Evolutionary conservation across 2,888 invertebrate species (phyloP).

Genomic region (Chymomyza amoena): DNA sequence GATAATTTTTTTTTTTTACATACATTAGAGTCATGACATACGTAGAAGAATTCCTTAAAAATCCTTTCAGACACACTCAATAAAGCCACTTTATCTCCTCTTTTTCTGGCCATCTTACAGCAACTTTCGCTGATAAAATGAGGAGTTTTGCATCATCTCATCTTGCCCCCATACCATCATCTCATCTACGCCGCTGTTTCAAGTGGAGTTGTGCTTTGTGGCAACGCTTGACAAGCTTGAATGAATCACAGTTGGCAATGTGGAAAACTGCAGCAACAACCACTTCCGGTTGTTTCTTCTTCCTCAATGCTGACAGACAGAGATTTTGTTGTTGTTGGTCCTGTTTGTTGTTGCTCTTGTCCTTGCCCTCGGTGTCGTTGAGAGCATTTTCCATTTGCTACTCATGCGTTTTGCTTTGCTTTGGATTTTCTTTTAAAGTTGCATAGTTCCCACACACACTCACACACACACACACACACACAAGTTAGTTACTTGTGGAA

Average conservation of each 20-base stretch:
- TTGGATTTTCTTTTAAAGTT: background rate
- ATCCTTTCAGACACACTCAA: too few species aligned
- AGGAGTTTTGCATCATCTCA: too few species aligned
- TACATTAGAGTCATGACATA: too few species aligned
- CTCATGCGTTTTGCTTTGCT: conserved; percentile 7
- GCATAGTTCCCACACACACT: background rate
- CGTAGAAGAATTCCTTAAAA: too few species aligned
- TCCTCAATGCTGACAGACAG: background rate
- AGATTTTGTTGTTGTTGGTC: background rate
- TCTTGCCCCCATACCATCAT: too few species aligned
- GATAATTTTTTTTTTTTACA: too few species aligned
- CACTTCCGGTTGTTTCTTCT: background rate
- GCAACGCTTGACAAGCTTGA: conserved; percentile 1
- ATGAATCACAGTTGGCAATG: conserved; percentile 2
- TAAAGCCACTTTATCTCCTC: too few species aligned
- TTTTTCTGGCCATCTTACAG: too few species aligned
- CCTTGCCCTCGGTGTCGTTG: background rate
- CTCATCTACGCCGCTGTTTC: too few species aligned
- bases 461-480: background rate
- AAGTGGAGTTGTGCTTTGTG: background rate
- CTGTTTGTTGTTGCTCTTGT: background rate
- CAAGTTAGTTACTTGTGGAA: background rate
- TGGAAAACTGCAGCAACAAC: conserved; percentile 1
- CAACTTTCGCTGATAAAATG: too few species aligned
- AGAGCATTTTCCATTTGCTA: background rate